Base-by-base conservation (phyloP, 1,140 invertebrate species). In the Sinella curviseta region DNA sequence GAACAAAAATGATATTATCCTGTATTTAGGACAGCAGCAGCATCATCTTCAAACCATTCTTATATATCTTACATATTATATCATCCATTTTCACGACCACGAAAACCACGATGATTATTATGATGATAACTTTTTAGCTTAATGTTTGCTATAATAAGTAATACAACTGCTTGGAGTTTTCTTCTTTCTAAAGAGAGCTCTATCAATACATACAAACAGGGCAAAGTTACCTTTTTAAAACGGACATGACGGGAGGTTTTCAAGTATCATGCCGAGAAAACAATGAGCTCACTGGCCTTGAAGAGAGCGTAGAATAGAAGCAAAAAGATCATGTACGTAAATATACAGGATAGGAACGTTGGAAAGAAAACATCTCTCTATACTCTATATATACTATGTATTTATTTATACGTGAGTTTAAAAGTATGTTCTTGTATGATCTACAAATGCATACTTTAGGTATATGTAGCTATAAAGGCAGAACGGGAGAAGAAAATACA, bases 201-300 rank as follows among this genome's bases (percentile, higher is more conserved):
- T 30, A 30, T 31, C 12, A 3, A 70, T 16, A 30, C 1, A 70
- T 3, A 30, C 31, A 8, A 70, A 33, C 3, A n/a, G 31, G 28
- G 26, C 26, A 60, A n/a, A 12, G 39, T 20, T 60, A 48, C 24
- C 3, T 60, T 26, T 60, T 60, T 24, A 70, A 33, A 70, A 24
- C 65, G 65, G 65, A 70, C 65, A 70, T 70, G 65, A 70, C 65
- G 65, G 77, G 73, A 74, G 74, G 55, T 75, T 73, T 79, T 76
- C 55, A 57, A 76, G 73, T 81, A 81, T 81, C 80, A 81, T 78
- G 80, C 77, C 35, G 80, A 81, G 80, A 81, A 78, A 81, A 81
- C 80, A 81, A 81, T 81, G 80, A 81, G 80, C 77, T 74, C 57
- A 77, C 80, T 81, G 80, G 80, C 80, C 80, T 81, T 81, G 80